Conservation (phyloP, 1,140 invertebrate genomes). For the Lysiphlebus fabarum region DNA sequence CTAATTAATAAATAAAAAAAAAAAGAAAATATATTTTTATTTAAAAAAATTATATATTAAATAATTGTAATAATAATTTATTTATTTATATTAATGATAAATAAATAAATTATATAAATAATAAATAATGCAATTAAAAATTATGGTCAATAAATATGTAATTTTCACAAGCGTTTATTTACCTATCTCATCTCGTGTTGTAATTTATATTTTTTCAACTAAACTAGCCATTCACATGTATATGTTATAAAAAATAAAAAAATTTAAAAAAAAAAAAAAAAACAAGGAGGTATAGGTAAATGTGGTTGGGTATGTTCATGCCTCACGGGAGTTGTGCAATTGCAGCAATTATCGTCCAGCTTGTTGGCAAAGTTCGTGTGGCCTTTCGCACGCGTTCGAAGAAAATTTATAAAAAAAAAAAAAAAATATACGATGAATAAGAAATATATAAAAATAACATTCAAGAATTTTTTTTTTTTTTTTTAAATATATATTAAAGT, state of each 20-base stretch:
- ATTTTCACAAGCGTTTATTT: too few relatives aligned
- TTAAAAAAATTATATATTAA: background rate
- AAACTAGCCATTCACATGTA: background rate
- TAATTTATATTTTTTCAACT: background rate
- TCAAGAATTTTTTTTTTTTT: too few relatives aligned
- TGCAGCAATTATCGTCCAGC: slow-evolving; percentile 16
- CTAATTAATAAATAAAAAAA: slow-evolving; percentile 7
- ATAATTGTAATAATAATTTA: slow-evolving; percentile 2
- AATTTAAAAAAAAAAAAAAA: too few relatives aligned
- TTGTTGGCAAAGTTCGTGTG: background rate
- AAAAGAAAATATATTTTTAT: background rate
- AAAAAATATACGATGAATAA: too few relatives aligned
- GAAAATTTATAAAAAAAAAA: background rate
- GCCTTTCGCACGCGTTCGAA: slow-evolving; percentile 18
- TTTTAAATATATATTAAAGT: too few relatives aligned
- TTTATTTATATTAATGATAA: too few relatives aligned
- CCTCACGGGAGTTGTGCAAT: slow-evolving; percentile 19
- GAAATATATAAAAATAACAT: background rate
- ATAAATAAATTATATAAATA: too few relatives aligned
- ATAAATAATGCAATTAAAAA: too few relatives aligned
- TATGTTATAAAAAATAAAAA: too few relatives aligned
- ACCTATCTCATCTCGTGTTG: background rate
- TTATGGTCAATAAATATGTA: too few relatives aligned
- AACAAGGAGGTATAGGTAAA: background rate
- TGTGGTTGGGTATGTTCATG: slow-evolving; percentile 7